Evolutionary conservation across 2,113 vertebrate genomes (phyloP), one percentile per base, ranked within the genome.

Genomic region (Scomber japonicus): DNA sequence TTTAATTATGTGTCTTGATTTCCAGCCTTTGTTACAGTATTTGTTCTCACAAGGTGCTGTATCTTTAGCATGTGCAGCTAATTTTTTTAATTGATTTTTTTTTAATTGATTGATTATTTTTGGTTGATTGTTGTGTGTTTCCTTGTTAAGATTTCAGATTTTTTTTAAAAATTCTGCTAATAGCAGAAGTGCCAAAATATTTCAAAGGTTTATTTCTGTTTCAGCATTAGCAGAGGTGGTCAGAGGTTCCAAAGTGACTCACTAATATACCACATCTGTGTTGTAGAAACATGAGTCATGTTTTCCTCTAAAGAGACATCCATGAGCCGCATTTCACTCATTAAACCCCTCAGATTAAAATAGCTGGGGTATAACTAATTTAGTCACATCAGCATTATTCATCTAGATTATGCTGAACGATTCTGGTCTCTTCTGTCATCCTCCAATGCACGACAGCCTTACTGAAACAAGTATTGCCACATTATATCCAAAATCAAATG

Each of bases 1-100:
- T 80, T 64, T 66, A 4, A 44, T 51, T 45, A 59, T 73, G 13
- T 75, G 27, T 72, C 86, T 86, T 75, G 21, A 85, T 85, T 81
- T 83, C 66, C 77, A 84, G 40, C 54, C 50, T 77, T 90, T 72
- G 51, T 83, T 75, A 81, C 82, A 83, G 73, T 78, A 76, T 90
- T 89, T 86, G 78, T 82, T 78, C 62, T 84, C 76, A 88, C 74
- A 73, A 35, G 71, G 84, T 89, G 83, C 90, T 94, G 91, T 91
- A 87, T 87, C 81, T 71, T 89, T 89, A 92, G 88, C 88, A 89
- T 88, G 86, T 90, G 91, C 93, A 94, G 92, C 91, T 92, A 89
- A 14, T 78, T 77, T 89, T 87, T 85, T 74, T 56, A 49, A 49
- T 51, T 59, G 30, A 24, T 64, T 79, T 49, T 50, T 50, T 57